These are phyloP conservation scores for Lordiphosa stackelbergi DNA, from an alignment of 1,140 invertebrate genomes.

Conservation along the genomic window DNA sequence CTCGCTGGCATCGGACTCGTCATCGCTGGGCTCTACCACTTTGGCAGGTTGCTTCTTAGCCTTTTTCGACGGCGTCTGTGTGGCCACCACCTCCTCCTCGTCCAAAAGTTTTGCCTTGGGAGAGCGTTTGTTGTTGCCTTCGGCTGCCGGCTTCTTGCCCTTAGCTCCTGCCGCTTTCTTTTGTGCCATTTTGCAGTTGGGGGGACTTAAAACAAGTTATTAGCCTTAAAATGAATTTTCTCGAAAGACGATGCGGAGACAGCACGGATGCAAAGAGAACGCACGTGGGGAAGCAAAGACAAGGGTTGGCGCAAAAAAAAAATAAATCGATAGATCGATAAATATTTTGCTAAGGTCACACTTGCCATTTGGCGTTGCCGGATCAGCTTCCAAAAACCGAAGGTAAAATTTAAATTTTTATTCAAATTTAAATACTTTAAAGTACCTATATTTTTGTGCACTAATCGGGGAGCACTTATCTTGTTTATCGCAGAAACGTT, in stretches of 20 bases:
- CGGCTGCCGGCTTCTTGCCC: conserved; percentile 28
- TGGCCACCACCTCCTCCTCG: conserved; percentile 25
- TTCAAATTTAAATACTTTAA: no score
- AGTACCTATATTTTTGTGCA: no score
- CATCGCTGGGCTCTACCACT: conserved; percentile 35
- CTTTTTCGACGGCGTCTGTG: conserved; percentile 26
- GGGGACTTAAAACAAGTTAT: background rate
- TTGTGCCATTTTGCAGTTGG: conserved; percentile 36
- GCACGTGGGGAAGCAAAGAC: conserved; percentile 40
- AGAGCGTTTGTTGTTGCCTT: conserved; percentile 25
- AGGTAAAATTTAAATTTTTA: no score
- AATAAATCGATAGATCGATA: no score
- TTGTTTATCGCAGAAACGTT: no score
- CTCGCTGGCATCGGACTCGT: conserved; percentile 45
- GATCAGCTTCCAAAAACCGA: no score
- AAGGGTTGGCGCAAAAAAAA: no score
- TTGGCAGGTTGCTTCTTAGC: conserved; percentile 28
- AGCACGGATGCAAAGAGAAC: conserved; percentile 30
- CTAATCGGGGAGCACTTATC: no score
- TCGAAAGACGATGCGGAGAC: background rate
- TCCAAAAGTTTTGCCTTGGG: conserved; percentile 24
- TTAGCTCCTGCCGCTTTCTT: conserved; percentile 36
- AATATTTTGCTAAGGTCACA: no score
- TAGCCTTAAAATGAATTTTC: conserved; percentile 1
- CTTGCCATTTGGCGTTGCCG: no score